Conservation (phyloP, 2,797 vertebrate genomes). For the Hippocampus kuda region DNA sequence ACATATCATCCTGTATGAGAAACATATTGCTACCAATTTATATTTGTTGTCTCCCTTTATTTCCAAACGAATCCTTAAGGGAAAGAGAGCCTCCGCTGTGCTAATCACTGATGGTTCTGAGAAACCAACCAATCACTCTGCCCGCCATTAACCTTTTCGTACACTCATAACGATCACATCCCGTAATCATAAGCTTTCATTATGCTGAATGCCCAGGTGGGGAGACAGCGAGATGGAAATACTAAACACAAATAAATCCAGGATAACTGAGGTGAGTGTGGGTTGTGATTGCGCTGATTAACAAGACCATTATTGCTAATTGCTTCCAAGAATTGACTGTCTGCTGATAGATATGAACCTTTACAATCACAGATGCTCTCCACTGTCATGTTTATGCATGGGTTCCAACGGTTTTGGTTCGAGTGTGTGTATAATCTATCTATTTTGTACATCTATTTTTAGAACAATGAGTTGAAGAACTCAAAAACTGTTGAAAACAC, state of each 20-base stretch:
- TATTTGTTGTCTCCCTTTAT: neutral
- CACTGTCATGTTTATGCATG: neutral
- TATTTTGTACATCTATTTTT: neutral
- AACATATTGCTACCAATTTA: no score
- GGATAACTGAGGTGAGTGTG: slow-evolving; percentile 42
- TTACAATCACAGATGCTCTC: neutral
- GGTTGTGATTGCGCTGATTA: slow-evolving; percentile 60
- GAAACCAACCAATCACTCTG: slow-evolving; percentile 6
- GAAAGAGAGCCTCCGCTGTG: neutral
- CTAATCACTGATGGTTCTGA: slow-evolving; percentile 1
- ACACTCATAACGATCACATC: slow-evolving; percentile 35
- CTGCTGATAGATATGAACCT: slow-evolving; percentile 17
- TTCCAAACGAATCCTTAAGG: neutral
- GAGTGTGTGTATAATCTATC: neutral
- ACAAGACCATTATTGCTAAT: slow-evolving; percentile 60
- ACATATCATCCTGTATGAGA: neutral
- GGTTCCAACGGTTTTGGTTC: neutral
- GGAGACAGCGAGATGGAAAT: slow-evolving; percentile 45
- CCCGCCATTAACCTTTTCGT: slow-evolving; percentile 47
- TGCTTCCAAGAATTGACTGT: slow-evolving; percentile 46
- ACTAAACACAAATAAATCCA: slow-evolving; percentile 56
- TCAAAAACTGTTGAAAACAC: neutral
- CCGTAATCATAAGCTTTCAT: slow-evolving; percentile 40
- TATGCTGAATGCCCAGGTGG: slow-evolving; percentile 31
- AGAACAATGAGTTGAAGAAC: neutral